Evolutionary conservation across 2,113 vertebrate genomes (phyloP).

Genomic region (Riparia riparia): DNA sequence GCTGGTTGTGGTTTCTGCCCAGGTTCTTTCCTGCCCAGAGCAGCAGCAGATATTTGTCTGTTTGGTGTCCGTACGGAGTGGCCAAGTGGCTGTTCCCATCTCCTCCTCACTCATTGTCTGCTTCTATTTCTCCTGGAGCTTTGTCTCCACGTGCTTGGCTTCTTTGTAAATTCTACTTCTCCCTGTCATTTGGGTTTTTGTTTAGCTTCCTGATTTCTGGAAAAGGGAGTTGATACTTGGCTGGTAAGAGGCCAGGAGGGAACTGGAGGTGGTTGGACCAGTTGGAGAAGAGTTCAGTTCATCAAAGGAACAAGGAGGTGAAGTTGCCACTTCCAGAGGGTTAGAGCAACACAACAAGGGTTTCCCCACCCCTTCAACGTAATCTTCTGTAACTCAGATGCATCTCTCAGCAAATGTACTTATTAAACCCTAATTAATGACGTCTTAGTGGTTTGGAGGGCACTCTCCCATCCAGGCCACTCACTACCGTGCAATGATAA

Average conservation of each 20-base stretch:
- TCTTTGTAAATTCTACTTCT: background rate
- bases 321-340: background rate
- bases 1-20: background rate
- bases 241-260: background rate
- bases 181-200: background rate
- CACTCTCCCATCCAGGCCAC: background rate
- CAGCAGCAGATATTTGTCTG: background rate
- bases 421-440: background rate
- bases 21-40: background rate
- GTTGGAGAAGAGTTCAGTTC: background rate
- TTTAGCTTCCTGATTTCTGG: background rate
- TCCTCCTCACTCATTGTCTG: background rate
- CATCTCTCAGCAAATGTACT: background rate
- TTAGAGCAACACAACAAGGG: background rate
- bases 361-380: background rate
- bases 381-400: background rate
- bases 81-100: background rate
- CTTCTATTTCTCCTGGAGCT: background rate
- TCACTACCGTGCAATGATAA: background rate
- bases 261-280: background rate
- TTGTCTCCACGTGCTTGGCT: background rate
- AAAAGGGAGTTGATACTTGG: background rate
- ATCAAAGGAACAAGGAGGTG: background rate
- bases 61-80: background rate
- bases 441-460: background rate